phyloP scores from a whole-genome alignment of 2,797 vertebrate species.

The Labeo calbasu region DNA sequence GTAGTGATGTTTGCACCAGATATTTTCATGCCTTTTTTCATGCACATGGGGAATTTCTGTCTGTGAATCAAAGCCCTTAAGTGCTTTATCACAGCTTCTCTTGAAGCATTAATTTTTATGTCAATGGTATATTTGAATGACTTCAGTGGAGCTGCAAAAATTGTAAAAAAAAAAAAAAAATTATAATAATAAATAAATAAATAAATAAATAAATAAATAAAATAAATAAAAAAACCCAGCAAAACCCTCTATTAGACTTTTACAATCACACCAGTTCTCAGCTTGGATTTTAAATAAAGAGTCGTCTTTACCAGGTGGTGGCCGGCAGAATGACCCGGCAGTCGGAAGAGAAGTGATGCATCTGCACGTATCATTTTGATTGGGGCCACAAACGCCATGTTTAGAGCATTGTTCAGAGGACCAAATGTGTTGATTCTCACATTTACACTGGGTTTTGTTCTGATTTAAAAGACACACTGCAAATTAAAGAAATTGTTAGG shows the following conservation, averaged over 20 bases:
- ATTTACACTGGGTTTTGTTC: background rate
- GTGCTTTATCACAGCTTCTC: background rate
- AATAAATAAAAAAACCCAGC: no score
- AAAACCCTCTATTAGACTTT: no score
- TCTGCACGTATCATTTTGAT: background rate
- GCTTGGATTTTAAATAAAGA: background rate
- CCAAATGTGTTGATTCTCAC: background rate
- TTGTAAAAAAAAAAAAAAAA: rapidly evolving
- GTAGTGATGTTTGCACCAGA: background rate
- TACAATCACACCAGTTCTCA: no score
- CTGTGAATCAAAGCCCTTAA: background rate
- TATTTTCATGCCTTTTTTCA: background rate
- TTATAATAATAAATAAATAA: no score
- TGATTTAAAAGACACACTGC: background rate
- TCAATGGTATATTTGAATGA: background rate
- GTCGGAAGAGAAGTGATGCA: no score
- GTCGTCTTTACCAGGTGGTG: background rate
- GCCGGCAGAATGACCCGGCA: no score
- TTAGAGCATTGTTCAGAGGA: background rate
- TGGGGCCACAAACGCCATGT: background rate
- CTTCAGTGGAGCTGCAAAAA: background rate
- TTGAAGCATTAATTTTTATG: background rate
- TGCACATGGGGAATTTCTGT: background rate
- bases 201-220: no score
- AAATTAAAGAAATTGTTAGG: background rate